A percentile compares a stretch with the other conserved stretches of the same genome.
These are phyloP conservation scores for Drosophila fulvimacula DNA, from an alignment of 2,888 invertebrate genomes.

Conservation along the genomic window DNA sequence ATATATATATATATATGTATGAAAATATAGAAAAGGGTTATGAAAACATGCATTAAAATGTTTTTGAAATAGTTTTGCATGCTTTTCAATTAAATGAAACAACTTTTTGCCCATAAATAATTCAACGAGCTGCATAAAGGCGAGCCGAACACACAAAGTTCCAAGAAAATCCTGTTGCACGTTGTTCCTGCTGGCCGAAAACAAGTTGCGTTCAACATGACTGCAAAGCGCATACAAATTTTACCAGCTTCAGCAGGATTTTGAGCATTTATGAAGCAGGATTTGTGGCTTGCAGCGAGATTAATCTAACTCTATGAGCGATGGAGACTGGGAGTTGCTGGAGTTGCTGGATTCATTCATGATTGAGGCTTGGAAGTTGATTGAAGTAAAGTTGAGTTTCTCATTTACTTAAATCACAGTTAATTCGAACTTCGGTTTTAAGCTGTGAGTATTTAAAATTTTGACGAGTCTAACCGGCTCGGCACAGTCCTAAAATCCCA, in stretches of 20 bases:
- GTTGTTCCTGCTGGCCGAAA: neutral
- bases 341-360: neutral
- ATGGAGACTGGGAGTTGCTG: too few species aligned
- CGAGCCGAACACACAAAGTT: neutral
- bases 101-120: slow-evolving; percentile 23
- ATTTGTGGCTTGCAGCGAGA: neutral
- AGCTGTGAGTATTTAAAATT: neutral
- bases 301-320: too few species aligned
- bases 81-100: slow-evolving; percentile 34
- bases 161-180: neutral
- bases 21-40: neutral
- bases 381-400: neutral
- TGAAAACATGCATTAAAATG: slow-evolving; percentile 29
- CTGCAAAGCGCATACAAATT: neutral
- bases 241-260: neutral
- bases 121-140: slow-evolving; percentile 14
- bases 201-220: slow-evolving; percentile 1
- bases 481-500: neutral
- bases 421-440: neutral
- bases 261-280: neutral
- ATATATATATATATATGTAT: neutral
- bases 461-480: neutral
- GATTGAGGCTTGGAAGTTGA: neutral
- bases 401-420: neutral
- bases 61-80: slow-evolving; percentile 33